Percentiles rank a stretch among this genome's conserved stretches.
These are phyloP conservation scores for Platerodrilus igneus DNA, from an alignment of 2,888 invertebrate genomes.

Conservation along the genomic window DNA sequence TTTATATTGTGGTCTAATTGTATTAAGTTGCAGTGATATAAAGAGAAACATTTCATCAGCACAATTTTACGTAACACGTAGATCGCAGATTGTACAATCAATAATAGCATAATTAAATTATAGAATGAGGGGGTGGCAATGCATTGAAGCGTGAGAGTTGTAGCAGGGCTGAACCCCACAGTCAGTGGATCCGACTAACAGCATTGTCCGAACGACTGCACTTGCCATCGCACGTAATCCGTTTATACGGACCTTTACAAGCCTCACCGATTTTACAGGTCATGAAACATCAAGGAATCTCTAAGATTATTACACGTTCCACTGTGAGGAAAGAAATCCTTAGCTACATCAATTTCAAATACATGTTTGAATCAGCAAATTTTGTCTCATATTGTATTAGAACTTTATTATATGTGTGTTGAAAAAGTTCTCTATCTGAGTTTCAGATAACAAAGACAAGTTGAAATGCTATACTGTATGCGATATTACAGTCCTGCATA, in stretches of 20 bases:
- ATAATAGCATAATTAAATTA: conserved; percentile 40
- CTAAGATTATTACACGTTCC: conserved; percentile 20
- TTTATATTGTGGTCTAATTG: no score
- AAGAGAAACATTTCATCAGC: conserved; percentile 9
- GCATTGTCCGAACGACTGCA: conserved; percentile 46
- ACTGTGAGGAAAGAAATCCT: conserved; percentile 1
- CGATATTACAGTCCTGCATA: no score
- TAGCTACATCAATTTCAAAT: no score
- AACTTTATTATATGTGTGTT: no score
- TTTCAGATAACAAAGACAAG: no score
- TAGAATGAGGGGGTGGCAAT: conserved; percentile 38
- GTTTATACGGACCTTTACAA: conserved; percentile 45
- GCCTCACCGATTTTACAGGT: conserved; percentile 41
- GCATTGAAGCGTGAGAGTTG: conserved; percentile 41
- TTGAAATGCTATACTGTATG: no score
- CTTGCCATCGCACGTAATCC: conserved; percentile 43
- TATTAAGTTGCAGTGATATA: no score
- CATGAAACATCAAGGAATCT: conserved; percentile 25
- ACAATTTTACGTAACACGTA: conserved; percentile 14
- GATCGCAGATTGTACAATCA: conserved; percentile 29
- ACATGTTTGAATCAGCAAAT: no score
- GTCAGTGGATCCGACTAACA: conserved; percentile 36
- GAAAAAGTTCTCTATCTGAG: no score
- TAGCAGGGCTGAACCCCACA: conserved; percentile 32
- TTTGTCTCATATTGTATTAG: no score